These are phyloP conservation scores for Pentamera pediparva DNA, from an alignment of 53 echinoderm and acorn worm genomes.

Conservation along the genomic window DNA sequence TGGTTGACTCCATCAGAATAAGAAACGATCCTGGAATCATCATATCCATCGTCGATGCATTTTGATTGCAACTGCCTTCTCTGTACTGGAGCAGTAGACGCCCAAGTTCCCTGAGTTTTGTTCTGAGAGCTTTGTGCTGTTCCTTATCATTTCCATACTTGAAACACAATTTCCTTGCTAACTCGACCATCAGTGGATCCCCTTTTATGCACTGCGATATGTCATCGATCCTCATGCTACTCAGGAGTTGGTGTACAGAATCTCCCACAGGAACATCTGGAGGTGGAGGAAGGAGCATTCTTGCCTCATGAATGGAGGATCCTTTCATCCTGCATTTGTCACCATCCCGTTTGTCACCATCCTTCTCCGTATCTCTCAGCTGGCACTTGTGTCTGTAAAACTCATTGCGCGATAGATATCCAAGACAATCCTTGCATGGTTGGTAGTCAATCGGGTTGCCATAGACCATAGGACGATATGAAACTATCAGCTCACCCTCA, in stretches of 20 bases:
- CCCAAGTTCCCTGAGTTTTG: conserved; percentile 45
- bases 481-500: conserved; percentile 44
- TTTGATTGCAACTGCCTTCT: conserved; percentile 8
- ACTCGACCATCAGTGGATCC: conserved; percentile 35
- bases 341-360: not conserved
- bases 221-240: conserved; percentile 18
- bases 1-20: conserved; percentile 35
- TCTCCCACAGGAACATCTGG: conserved; percentile 3
- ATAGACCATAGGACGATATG: conserved; percentile 35
- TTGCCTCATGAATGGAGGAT: not conserved
- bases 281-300: conserved; percentile 19
- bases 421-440: conserved; percentile 49
- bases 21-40: conserved; percentile 39
- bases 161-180: conserved; percentile 29
- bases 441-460: conserved; percentile 30
- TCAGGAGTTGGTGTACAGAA: not conserved
- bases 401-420: conserved; percentile 37
- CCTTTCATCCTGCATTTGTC: no score
- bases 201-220: conserved; percentile 40
- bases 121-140: conserved; percentile 18
- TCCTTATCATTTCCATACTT: conserved; percentile 46
- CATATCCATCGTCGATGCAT: conserved; percentile 32
- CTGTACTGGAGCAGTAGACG: conserved; percentile 36
- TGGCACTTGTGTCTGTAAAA: conserved; percentile 52
- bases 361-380: not conserved